Conservation (phyloP, 2,888 invertebrate species). For the Nomada lathburiana region DNA sequence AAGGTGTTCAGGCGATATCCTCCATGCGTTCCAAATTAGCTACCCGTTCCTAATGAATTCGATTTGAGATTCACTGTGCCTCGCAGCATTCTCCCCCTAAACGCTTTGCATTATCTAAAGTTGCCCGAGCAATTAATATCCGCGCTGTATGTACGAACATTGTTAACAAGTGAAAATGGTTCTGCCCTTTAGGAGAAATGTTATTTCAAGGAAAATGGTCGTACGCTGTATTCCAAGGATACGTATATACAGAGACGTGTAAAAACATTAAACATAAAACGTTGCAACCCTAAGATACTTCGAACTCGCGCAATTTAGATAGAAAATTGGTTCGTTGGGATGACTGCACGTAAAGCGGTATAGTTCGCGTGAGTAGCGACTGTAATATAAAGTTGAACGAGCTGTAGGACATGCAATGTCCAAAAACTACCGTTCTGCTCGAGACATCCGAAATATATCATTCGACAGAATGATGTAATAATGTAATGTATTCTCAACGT, state of each 20-base stretch:
- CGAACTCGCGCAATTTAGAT: conserved; percentile 40
- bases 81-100: background rate
- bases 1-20: conserved; percentile 3
- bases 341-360: conserved; percentile 50
- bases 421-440: conserved; percentile 61
- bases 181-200: too few species aligned
- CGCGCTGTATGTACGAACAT: too few species aligned
- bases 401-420: conserved; percentile 67
- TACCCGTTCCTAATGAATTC: conserved; percentile 14
- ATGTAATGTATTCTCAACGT: conserved; percentile 1
- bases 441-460: conserved; percentile 38
- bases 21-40: conserved; percentile 34
- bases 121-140: too few species aligned
- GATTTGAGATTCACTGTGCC: conserved; percentile 17
- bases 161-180: too few species aligned
- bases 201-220: too few species aligned
- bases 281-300: conserved; percentile 20
- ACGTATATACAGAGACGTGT: background rate
- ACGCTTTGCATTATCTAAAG: too few species aligned
- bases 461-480: conserved; percentile 21
- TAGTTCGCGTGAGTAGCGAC: conserved; percentile 70
- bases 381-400: conserved; percentile 71
- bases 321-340: conserved; percentile 61
- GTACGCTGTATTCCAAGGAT: too few species aligned
- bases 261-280: background rate